phyloP scores from a whole-genome alignment of 2,113 vertebrate genomes.

The Amphilophus citrinellus region DNA sequence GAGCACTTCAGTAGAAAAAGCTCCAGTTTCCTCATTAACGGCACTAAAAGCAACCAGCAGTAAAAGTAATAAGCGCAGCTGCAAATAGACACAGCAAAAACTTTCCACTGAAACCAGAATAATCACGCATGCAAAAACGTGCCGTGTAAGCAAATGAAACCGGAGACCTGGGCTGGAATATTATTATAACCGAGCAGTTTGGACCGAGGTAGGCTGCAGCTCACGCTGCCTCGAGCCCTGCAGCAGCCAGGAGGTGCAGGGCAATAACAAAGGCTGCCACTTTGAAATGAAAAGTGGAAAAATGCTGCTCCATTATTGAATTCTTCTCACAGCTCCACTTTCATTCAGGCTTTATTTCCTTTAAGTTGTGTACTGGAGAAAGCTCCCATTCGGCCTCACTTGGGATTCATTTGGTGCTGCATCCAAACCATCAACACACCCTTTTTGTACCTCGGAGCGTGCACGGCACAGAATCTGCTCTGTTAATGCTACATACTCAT shows the following conservation, averaged over 20 bases:
- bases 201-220: background rate
- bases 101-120: conserved; percentile 12
- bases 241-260: conserved; percentile 12
- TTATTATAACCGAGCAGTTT: background rate
- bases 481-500: background rate
- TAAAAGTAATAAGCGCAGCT: background rate
- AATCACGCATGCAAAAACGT: conserved; percentile 2
- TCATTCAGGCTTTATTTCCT: conserved; percentile 17
- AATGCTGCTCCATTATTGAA: conserved; percentile 17
- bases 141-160: conserved; percentile 27
- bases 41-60: conserved; percentile 11
- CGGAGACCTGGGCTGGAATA: background rate
- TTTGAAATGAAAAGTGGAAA: conserved; percentile 22
- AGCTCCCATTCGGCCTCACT: conserved; percentile 34
- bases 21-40: conserved; percentile 20
- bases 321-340: conserved; percentile 1
- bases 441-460: conserved; percentile 20
- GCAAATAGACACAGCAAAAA: conserved; percentile 19
- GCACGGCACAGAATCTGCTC: background rate
- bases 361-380: background rate
- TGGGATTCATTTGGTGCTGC: conserved; percentile 28
- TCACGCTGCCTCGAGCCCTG: background rate
- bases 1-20: background rate
- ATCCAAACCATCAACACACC: conserved; percentile 4
- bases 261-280: background rate